Base-by-base conservation (phyloP, 1,140 invertebrate genomes). In the Hesperophylax magnus region DNA sequence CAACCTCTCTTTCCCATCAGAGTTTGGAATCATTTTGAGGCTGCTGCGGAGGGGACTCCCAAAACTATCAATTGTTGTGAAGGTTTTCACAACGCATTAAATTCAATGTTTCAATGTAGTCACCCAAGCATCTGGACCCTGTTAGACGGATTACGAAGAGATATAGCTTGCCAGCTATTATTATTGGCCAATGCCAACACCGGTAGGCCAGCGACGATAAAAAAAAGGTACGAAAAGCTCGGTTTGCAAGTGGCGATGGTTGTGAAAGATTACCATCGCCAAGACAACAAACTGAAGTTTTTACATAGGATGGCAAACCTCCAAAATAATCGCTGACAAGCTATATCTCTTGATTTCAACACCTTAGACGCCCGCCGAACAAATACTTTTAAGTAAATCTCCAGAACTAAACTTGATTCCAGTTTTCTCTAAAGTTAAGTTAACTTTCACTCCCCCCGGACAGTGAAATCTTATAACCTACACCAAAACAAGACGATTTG, bases 41-140 rank as follows among this genome's bases (percentile, higher is more conserved):
- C 53, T 60, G 79, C 79, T 20, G 47, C 60, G 3, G 76, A 61
- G 52, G 80, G 52, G 34, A 65, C 75, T 31, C 79, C 77, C 6
- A 81, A 56, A 20, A 81, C 72, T 34, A 79, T 17, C 1, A 81
- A 81, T 34, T 81, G 79, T 54, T 81, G 74, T 24, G 53, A 81
- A 81, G 79, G 76, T 71, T 47, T 74, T 54, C 39, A 74, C 15
- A 74, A 52, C 15, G 69, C 34, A 2, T 47, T 53, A 31, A 74
- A 74, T 18, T 39, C 69, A 39, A 1, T 74, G n/a, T 74, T 72
- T 17, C 69, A 72, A 2, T 72, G 14, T 34, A 22, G 69, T 34
- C 69, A 34, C 20, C 69, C 69, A n/a, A 72, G 69, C 20, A 72
- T 47, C 6, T 72, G 69, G 69, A 39, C 1, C 20, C 20, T 72